A percentile compares a stretch with the other conserved stretches of the same genome.
phyloP scores from a whole-genome alignment of 2,888 invertebrate genomes.

The Patella depressa region DNA sequence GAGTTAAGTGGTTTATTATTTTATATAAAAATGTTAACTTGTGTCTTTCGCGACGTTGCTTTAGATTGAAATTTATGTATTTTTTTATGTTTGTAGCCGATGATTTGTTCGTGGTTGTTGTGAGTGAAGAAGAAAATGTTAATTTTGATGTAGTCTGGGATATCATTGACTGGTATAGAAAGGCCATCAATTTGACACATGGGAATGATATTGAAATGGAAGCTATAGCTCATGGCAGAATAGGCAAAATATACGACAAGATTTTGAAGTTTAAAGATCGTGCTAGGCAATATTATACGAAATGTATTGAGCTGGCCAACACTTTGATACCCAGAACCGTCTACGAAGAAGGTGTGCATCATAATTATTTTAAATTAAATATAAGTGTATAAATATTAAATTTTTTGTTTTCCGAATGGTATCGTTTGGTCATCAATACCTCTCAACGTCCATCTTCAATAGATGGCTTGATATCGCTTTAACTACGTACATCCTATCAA shows the following conservation, averaged over 20 bases:
- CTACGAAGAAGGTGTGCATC: slow-evolving; percentile 32
- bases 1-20: too few species aligned
- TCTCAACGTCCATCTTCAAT: not conserved
- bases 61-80: too few species aligned
- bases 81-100: slow-evolving; percentile 39
- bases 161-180: slow-evolving; percentile 51
- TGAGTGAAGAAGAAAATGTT: slow-evolving; percentile 46
- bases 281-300: slow-evolving; percentile 45
- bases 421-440: too few species aligned
- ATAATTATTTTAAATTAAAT: not conserved
- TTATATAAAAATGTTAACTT: too few species aligned
- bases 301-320: slow-evolving; percentile 44
- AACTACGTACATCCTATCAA: too few species aligned
- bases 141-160: slow-evolving; percentile 54
- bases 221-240: slow-evolving; percentile 44
- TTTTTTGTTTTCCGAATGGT: too few species aligned
- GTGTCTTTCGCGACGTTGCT: too few species aligned
- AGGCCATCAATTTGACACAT: slow-evolving; percentile 39
- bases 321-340: slow-evolving; percentile 41
- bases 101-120: slow-evolving; percentile 34
- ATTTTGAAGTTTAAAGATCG: slow-evolving; percentile 45
- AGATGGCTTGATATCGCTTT: not conserved
- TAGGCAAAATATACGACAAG: slow-evolving; percentile 44
- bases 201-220: slow-evolving; percentile 45
- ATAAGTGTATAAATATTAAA: not conserved